Evolutionary conservation across 2,888 invertebrate species (phyloP).

Genomic region (Pristionchus maxplancki): DNA sequence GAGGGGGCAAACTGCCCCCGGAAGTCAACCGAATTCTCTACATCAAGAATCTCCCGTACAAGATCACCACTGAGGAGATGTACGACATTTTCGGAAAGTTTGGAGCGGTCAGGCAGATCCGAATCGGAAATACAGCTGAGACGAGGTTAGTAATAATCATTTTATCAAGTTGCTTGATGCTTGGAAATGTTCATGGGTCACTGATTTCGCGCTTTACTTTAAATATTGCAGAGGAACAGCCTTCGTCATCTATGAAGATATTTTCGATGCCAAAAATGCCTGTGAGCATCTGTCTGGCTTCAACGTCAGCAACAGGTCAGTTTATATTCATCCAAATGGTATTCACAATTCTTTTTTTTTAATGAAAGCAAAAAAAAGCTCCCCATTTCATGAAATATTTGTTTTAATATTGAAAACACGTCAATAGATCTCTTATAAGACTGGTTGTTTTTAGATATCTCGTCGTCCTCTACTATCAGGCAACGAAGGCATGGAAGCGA

Average conservation of each 20-base stretch:
- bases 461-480: constrained; percentile 97
- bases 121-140: constrained; percentile 78
- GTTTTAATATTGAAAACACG: too few relatives aligned
- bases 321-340: background rate
- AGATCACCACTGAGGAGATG: constrained; percentile 99
- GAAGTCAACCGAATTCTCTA: constrained; percentile 96
- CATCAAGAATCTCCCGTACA: constrained; percentile 96
- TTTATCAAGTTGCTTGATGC: background rate
- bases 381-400: too few relatives aligned
- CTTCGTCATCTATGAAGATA: constrained; percentile 99
- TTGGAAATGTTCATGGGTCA: background rate
- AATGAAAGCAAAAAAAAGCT: too few relatives aligned
- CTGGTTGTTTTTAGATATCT: constrained; percentile 91
- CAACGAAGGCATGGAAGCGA: constrained; percentile 80
- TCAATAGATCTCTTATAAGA: too few relatives aligned
- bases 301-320: constrained; percentile 96
- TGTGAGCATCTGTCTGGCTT: constrained; percentile 99
- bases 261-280: constrained; percentile 99
- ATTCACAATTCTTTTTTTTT: background rate
- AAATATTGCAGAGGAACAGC: constrained; percentile 88
- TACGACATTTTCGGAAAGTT: constrained; percentile 99
- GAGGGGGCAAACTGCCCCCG: constrained; percentile 89
- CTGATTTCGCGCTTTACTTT: background rate
- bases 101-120: constrained; percentile 97
- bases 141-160: background rate